Base-by-base conservation (phyloP, 2,113 vertebrate genomes). In the Chlorocebus sabaeus region DNA sequence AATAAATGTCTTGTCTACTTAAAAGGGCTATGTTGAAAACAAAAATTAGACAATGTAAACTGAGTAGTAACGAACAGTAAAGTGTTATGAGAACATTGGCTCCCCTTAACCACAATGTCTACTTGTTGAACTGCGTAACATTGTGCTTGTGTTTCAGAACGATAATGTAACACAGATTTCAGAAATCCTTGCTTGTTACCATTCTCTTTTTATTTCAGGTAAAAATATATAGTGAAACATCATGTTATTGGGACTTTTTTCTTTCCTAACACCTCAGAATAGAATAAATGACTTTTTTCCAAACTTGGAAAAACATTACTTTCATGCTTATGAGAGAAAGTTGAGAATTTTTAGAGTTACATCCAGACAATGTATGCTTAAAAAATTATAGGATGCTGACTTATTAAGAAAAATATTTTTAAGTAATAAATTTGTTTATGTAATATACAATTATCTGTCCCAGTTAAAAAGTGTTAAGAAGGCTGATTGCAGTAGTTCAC, bases 31-130 rank as follows among this genome's bases (percentile, higher is more conserved):
- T 93, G 32, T 13, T 89, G 8, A 89, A 89, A 59, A 93, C 89
- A 92, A 82, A 97, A 92, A 50, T 67, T 91, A 38, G 22, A n/a
- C 23, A 94, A 22, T 35, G 1, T 85, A 96, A 96, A 87, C 35
- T 86, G 52, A 89, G 12, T 61, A 68, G 73, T 89, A 45, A 45
- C 67, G 43, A 72, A 72, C 43, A 73, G 32, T 73, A 61, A 89
- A 86, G 12, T 87, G 7, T 50, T 70, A 48, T 35, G 75, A 93
- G 48, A 92, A 83, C 35, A 30, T 79, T n/a, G n/a, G 17, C 7
- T 84, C 45, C 87, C 13, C 27, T 93, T 80, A 87, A 78, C 70
- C 0, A 17, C 2, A 2, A 4, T 70, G 6, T 79, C 79, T 86
- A 12, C 23, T 93, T 72, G 35, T 8, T n/a, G 16, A 4, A 1